Evolutionary conservation across 2,113 vertebrate species (phyloP), one percentile per base, ranked within the genome.

Genomic region (Benitochromis conjunctus): DNA sequence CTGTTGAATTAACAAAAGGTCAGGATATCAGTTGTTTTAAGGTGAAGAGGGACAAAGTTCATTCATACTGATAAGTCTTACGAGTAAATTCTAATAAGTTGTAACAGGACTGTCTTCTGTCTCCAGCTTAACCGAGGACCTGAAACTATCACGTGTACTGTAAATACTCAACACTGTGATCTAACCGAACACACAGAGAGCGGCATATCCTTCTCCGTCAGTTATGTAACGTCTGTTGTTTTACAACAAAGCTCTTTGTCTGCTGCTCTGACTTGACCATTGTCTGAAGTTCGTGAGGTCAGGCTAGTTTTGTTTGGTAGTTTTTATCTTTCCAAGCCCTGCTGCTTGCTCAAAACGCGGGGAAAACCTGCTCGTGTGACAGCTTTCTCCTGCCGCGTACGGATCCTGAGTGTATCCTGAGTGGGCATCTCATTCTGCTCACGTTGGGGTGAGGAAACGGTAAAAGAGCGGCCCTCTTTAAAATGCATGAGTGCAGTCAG

Each of bases 221-320:
- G 14, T 91, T 92, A 89, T 80, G 86, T 62, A 92, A 94, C 6
- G 78, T 90, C 82, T 83, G 46, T 84, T 83, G 41, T 84, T 83
- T 83, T 60, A 62, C 46, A 85, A 93, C 90, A 94, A 94, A 88
- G 87, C 66, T 83, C 91, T 94, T 94, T 95, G 92, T 95, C 60
- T 60, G 38, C 53, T 24, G 85, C 79, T 46, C 78, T 87, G 77
- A 86, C 88, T 92, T 58, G 80, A 79, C 85, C 90, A 92, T 94
- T 95, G 95, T 95, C 89, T 88, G 55, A 79, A 5, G 83, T 38
- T 4, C 3, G 85, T 95, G 95, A 95, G 91, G 90, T 95, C 91
- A 95, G 69, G 87, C 21, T 21, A 21, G 86, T 90, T 34, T 94
- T 89, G 85, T 91, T 86, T 54, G 43, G 66, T 86, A 29, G 69